Evolutionary conservation across 1,140 invertebrate species (phyloP).

Genomic region (Holotrichia oblita): DNA sequence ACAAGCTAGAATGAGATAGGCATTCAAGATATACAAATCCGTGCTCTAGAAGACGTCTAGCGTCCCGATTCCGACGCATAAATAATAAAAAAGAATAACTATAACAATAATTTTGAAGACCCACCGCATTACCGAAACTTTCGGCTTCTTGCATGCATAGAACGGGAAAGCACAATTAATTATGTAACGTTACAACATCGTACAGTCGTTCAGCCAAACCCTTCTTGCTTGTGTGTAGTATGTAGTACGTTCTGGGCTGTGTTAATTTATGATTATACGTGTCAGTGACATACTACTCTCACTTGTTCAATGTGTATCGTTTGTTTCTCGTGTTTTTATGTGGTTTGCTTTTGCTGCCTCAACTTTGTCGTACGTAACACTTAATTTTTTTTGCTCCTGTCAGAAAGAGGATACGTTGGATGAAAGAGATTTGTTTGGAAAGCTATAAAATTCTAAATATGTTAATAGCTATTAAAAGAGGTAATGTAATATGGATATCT

Average conservation of each 20-base stretch:
- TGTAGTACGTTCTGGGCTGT: slow-evolving; percentile 15
- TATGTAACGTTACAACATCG: slow-evolving; percentile 31
- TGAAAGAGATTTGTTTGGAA: neutral
- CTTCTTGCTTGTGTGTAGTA: neutral
- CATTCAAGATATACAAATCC: neutral
- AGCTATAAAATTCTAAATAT: neutral
- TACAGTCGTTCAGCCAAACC: neutral
- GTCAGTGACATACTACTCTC: slow-evolving; percentile 34
- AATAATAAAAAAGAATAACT: slow-evolving; percentile 29
- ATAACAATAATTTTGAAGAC: slow-evolving; percentile 35
- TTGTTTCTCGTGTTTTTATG: slow-evolving; percentile 31
- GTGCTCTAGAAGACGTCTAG: neutral
- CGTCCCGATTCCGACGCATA: neutral
- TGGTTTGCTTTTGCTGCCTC: neutral
- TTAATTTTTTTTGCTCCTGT: neutral
- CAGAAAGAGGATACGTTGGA: neutral
- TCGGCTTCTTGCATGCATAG: neutral
- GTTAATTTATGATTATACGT: slow-evolving; percentile 30
- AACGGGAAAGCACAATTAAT: slow-evolving; percentile 13
- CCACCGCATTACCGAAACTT: slow-evolving; percentile 27
- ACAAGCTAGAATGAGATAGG: neutral
- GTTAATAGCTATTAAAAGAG: no score
- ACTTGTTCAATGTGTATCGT: slow-evolving; percentile 17
- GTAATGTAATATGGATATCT: no score
- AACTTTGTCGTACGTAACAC: slow-evolving; percentile 1